phyloP scores from a whole-genome alignment of 2,113 vertebrate genomes.

The Cisticola juncidis region DNA sequence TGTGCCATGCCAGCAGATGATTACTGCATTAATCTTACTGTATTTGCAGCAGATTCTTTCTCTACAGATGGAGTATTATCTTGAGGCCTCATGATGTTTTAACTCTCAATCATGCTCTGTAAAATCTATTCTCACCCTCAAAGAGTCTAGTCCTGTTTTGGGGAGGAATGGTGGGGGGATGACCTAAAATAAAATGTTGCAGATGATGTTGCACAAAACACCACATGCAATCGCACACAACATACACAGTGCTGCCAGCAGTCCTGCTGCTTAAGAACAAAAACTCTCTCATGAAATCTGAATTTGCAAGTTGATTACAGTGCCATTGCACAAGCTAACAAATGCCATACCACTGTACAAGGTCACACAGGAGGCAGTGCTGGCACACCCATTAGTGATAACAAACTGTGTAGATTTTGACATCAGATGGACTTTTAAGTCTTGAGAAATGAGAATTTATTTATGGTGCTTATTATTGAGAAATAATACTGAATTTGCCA shows the following conservation, averaged over 20 bases:
- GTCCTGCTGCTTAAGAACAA: background rate
- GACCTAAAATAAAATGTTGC: background rate
- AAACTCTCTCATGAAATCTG: background rate
- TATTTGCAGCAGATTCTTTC: background rate
- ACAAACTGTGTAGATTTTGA: background rate
- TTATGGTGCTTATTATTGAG: background rate
- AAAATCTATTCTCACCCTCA: background rate
- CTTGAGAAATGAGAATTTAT: background rate
- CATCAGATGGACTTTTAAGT: background rate
- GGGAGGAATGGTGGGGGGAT: fast-evolving
- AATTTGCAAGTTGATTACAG: background rate
- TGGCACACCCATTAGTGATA: background rate
- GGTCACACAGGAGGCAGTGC: background rate
- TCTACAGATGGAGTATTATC: background rate
- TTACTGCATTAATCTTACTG: background rate
- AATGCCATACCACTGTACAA: background rate
- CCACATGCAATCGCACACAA: background rate
- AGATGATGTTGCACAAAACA: background rate
- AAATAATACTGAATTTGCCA: background rate
- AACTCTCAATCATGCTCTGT: background rate
- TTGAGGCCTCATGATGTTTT: background rate
- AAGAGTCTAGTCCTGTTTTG: background rate
- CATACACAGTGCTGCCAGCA: background rate
- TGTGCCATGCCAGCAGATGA: background rate
- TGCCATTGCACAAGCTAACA: background rate